Percentiles rank a stretch among this genome's conserved stretches.
Evolutionary conservation across 2,797 vertebrate species (phyloP).

Genomic region (Poecilia gillii): DNA sequence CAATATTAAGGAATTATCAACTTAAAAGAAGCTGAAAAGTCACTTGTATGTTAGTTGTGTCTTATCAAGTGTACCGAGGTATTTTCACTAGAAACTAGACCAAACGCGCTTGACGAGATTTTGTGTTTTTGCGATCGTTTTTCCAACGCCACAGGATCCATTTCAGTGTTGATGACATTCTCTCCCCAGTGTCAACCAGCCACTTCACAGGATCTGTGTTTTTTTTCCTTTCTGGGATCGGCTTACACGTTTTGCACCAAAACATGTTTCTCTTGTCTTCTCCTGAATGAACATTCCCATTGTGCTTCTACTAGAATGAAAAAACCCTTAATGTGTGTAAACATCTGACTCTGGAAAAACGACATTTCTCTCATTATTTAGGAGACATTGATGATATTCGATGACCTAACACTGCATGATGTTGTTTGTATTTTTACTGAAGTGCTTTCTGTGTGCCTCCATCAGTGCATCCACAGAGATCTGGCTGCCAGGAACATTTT

Average conservation of each 20-base stretch:
- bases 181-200: neutral
- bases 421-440: conserved; percentile 17
- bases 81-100: no score
- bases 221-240: neutral
- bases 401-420: neutral
- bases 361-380: neutral
- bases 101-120: no score
- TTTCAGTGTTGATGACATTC: neutral
- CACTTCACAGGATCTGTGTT: neutral
- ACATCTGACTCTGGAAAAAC: neutral
- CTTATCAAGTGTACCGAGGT: no score
- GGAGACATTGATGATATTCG: neutral
- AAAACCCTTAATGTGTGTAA: neutral
- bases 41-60: no score
- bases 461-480: conserved; percentile 93
- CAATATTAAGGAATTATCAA: no score
- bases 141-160: neutral
- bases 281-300: neutral
- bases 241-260: neutral
- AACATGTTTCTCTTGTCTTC: neutral
- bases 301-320: neutral
- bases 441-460: conserved; percentile 2
- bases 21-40: no score
- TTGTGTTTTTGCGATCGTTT: neutral
- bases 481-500: conserved; percentile 94